phyloP scores from a whole-genome alignment of 2,797 vertebrate species.

The Diglossa cyanea region DNA sequence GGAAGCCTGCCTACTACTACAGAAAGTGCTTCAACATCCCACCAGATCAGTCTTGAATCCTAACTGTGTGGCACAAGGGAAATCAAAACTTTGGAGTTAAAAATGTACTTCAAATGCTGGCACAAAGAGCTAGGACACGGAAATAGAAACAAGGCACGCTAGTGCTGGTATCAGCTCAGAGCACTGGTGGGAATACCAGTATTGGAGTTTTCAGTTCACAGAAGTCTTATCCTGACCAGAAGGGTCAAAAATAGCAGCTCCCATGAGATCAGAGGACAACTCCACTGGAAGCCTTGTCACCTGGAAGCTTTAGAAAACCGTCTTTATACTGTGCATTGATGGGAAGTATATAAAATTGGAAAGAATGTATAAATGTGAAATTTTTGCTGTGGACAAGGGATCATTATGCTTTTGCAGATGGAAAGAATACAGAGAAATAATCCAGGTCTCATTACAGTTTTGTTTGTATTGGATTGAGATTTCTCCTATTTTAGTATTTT shows the following conservation, averaged over 20 bases:
- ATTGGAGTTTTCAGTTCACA: not conserved
- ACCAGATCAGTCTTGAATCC: not conserved
- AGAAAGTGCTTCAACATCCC: fast-evolving
- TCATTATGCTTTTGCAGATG: not conserved
- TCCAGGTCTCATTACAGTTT: not conserved
- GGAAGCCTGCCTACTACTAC: not conserved
- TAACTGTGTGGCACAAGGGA: not conserved
- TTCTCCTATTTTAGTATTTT: not conserved
- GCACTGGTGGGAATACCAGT: not conserved
- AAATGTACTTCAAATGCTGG: not conserved
- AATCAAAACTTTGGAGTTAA: not conserved
- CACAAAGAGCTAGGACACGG: not conserved
- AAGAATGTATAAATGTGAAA: not conserved
- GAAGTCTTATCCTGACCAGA: not conserved
- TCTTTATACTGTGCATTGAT: not conserved
- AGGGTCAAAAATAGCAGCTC: not conserved
- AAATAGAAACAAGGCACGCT: not conserved
- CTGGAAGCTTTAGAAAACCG: not conserved
- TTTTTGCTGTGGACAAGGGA: not conserved
- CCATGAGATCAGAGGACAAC: not conserved
- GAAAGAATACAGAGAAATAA: not conserved
- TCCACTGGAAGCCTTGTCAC: not conserved
- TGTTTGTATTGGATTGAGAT: not conserved
- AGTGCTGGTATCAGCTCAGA: not conserved
- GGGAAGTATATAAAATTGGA: not conserved